A percentile compares a stretch with the other conserved stretches of the same genome.
These are phyloP conservation scores for Donacobius atricapilla DNA, from an alignment of 2,113 vertebrate species.

Conservation along the genomic window DNA sequence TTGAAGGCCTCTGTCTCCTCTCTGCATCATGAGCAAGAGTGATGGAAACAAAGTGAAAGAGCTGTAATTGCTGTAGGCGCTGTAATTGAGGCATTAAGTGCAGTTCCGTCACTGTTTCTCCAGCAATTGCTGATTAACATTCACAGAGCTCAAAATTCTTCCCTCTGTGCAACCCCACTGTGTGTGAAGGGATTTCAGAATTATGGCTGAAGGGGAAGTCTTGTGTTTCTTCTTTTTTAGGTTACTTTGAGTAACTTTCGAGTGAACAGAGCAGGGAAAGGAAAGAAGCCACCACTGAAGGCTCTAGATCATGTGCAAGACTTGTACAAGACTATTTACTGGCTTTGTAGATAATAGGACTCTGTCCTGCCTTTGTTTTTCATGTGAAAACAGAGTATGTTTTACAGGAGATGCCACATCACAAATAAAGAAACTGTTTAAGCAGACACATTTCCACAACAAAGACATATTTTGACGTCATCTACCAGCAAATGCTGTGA, in stretches of 20 bases:
- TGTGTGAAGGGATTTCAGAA: not conserved
- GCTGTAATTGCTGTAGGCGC: not conserved
- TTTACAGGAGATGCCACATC: conserved; percentile 12
- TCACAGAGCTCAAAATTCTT: not conserved
- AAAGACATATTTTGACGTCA: not conserved
- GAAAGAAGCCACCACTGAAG: not conserved
- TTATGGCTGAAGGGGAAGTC: not conserved
- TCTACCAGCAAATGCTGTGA: not conserved
- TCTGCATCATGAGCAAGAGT: not conserved
- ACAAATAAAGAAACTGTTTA: conserved; percentile 13
- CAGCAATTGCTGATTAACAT: not conserved
- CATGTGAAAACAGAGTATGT: not conserved
- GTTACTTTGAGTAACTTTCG: not conserved
- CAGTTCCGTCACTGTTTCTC: not conserved
- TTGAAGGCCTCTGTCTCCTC: not conserved
- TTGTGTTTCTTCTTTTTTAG: not conserved
- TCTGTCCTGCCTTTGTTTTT: not conserved
- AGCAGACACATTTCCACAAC: conserved; percentile 24
- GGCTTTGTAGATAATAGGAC: not conserved
- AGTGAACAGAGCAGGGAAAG: not conserved
- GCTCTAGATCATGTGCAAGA: not conserved
- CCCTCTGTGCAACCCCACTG: not conserved
- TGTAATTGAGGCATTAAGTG: not conserved
- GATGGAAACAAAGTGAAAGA: not conserved
- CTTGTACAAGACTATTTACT: not conserved